Base-by-base conservation (phyloP, 2,888 invertebrate genomes). In the Plebejus melissa region DNA sequence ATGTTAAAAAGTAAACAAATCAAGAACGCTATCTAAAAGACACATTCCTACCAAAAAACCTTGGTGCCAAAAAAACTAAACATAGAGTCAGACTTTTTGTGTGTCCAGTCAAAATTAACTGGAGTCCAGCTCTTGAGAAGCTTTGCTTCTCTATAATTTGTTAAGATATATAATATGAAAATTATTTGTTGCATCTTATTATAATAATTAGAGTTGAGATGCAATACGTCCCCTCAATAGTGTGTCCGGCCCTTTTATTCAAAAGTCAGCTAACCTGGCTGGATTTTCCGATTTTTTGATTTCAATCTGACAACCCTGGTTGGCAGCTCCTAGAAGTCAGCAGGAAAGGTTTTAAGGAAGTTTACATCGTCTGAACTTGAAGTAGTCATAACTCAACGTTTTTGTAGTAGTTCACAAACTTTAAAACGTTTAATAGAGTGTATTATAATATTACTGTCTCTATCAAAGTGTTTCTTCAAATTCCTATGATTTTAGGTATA, bases 301-400 rank as follows among this genome's bases (percentile, higher is more conserved):
- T 2, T 54, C 54, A 5, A 54, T 16, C 54, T 54, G 54, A 16
- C 54, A 54, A 54, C 54, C 54, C 54, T 54, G 5, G 32, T 65
- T 65, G 65, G 65, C 4, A 32, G 32, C 32, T 65, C 65, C 22
- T 22, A 32, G 32, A 32, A 65, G 32, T 65, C 32, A 60, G 65
- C 32, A 36, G 65, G 16, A 65, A 36, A 65, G 65, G 6, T 36
- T 36, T 36, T 65, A 6, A 36, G 32, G 32, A 36, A 65, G 65
- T 65, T 65, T 65, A 65, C 65, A 65, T 32, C 32, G 13, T 13
- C 32, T 16, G 13, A 36, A 65, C 32, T 36, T 65, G 13, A 32
- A 32, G 65, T 13, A 65, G 65, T 65, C 65, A 65, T 65, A 65
- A 65, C 13, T 65, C 65, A 65, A 1, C 32, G 65, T 28, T 65